Evolutionary conservation across 2,797 vertebrate species (phyloP).

Genomic region (Coccyzus lansbergi): DNA sequence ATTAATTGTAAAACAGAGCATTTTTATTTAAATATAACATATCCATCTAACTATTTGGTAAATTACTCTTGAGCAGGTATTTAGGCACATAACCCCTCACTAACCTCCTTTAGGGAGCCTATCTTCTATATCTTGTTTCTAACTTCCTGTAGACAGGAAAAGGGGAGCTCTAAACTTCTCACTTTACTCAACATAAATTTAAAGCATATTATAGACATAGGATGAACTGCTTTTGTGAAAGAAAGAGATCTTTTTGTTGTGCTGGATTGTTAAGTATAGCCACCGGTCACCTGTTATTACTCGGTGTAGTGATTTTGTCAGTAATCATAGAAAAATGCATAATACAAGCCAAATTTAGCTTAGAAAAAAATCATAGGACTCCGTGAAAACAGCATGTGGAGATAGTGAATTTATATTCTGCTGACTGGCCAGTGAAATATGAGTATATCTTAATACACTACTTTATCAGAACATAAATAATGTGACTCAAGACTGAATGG

Average conservation of each 20-base stretch:
- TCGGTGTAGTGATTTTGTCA: not conserved
- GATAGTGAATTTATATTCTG: constrained; percentile 20
- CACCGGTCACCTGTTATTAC: not conserved
- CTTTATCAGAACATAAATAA: constrained; percentile 24
- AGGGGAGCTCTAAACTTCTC: constrained; percentile 19
- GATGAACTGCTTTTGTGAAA: not conserved
- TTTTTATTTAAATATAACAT: constrained; percentile 23
- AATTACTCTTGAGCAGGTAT: not conserved
- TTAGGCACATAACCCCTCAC: not conserved
- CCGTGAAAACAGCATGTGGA: not conserved
- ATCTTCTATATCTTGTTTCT: constrained; percentile 23
- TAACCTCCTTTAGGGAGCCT: constrained; percentile 43
- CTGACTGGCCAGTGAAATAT: not conserved
- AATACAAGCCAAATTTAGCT: not conserved
- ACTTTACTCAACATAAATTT: constrained; percentile 15
- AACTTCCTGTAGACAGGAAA: constrained; percentile 40
- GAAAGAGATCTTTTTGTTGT: not conserved
- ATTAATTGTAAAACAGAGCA: constrained; percentile 16
- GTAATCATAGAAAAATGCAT: not conserved
- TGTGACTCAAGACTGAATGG: not conserved
- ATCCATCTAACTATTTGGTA: not conserved
- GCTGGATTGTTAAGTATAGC: not conserved
- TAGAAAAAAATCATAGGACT: not conserved
- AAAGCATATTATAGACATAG: not conserved
- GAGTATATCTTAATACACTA: not conserved